Percentiles rank a stretch among this genome's conserved stretches.
These are phyloP conservation scores for Cephus runcator DNA, from an alignment of 2,888 invertebrate genomes.

Conservation along the genomic window DNA sequence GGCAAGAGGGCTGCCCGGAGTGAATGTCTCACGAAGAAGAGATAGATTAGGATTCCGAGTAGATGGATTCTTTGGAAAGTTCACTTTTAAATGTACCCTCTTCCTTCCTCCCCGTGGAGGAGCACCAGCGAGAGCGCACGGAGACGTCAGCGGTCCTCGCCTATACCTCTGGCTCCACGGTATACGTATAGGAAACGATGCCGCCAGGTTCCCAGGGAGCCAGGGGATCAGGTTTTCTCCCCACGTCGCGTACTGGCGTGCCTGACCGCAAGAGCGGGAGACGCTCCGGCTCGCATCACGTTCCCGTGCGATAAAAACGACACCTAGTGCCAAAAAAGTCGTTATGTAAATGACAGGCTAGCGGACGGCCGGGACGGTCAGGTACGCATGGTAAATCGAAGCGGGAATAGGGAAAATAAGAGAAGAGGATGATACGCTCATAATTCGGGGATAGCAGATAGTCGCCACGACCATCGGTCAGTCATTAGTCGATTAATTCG, in stretches of 20 bases:
- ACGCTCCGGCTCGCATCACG: slow-evolving; percentile 28
- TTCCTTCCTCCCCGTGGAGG: not conserved
- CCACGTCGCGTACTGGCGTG: slow-evolving; percentile 37
- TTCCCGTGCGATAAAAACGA: slow-evolving; percentile 47
- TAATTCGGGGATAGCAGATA: not conserved
- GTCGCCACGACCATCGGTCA: not conserved
- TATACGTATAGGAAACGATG: slow-evolving; percentile 19
- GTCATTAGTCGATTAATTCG: not conserved
- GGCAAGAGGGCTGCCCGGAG: not conserved
- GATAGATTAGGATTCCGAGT: not conserved
- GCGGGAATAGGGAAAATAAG: slow-evolving; percentile 35
- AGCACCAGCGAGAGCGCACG: slow-evolving; percentile 4
- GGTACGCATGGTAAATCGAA: slow-evolving; percentile 36
- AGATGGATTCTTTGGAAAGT: slow-evolving; percentile 13
- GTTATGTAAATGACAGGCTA: slow-evolving; percentile 56
- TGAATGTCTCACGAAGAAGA: not conserved
- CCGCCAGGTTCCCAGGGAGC: slow-evolving; percentile 38
- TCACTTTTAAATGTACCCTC: not conserved
- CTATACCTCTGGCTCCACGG: not conserved
- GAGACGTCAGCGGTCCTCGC: not conserved
- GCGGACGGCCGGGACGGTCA: slow-evolving; percentile 35
- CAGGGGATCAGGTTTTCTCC: slow-evolving; percentile 47
- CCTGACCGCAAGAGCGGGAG: slow-evolving; percentile 21
- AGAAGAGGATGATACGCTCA: not conserved
- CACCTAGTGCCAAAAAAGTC: slow-evolving; percentile 53